Evolutionary conservation across 2,113 vertebrate species (phyloP).

Genomic region (Madoqua kirkii): DNA sequence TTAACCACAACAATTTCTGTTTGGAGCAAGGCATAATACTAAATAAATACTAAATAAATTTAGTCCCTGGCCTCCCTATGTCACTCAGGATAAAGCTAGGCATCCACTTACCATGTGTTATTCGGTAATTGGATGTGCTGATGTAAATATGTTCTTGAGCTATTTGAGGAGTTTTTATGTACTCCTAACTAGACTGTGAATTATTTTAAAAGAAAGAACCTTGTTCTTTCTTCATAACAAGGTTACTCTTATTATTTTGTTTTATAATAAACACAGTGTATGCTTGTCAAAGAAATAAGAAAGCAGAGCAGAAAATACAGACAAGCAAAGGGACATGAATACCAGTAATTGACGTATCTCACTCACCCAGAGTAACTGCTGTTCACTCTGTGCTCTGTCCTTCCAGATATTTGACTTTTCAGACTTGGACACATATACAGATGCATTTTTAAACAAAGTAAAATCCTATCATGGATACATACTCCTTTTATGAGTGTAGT

Average conservation of each 20-base stretch:
- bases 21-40: background rate
- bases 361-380: background rate
- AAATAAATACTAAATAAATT: background rate
- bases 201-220: background rate
- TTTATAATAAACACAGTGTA: slow-evolving; percentile 23
- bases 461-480: background rate
- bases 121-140: background rate
- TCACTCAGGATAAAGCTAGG: background rate
- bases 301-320: background rate
- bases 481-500: background rate
- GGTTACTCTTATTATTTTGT: slow-evolving; percentile 24
- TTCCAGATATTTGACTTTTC: background rate
- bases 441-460: slow-evolving; percentile 15
- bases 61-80: background rate
- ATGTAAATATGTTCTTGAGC: background rate
- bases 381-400: background rate
- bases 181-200: background rate
- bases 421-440: background rate
- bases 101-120: background rate
- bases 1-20: background rate
- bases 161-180: background rate
- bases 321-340: background rate
- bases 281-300: slow-evolving; percentile 7
- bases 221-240: slow-evolving; percentile 11
- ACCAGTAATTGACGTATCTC: background rate